phyloP scores from a whole-genome alignment of 2,888 invertebrate species.

The Steinernema scapterisci region DNA sequence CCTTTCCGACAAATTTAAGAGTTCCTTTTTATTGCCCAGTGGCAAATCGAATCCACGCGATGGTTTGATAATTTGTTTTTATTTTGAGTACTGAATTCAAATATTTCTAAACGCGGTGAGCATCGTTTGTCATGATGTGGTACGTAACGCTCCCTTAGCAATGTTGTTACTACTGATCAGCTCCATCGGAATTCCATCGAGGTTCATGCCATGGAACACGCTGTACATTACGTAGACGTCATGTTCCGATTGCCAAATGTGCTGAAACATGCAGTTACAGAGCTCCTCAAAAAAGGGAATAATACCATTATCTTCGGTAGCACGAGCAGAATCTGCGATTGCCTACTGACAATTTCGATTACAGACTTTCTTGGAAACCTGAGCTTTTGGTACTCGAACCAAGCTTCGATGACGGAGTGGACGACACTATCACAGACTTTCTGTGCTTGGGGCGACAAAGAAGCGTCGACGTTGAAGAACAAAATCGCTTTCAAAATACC shows the following conservation, averaged over 20 bases:
- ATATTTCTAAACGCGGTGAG: no score
- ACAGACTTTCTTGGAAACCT: neutral
- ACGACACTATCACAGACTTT: neutral
- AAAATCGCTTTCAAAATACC: constrained; percentile 6
- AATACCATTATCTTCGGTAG: constrained; percentile 5
- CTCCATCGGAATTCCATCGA: constrained; percentile 21
- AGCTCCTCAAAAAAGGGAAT: neutral
- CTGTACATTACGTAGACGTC: constrained; percentile 13
- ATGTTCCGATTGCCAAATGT: constrained; percentile 18
- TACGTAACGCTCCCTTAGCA: no score
- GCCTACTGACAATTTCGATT: neutral
- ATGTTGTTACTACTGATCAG: neutral
- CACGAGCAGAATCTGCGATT: constrained; percentile 22
- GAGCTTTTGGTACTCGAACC: constrained; percentile 26
- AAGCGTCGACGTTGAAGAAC: constrained; percentile 9
- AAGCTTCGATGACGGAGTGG: neutral
- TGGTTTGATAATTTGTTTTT: no score
- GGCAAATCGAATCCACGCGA: no score
- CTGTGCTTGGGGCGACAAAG: neutral
- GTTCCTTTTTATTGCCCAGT: neutral
- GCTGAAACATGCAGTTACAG: constrained; percentile 21
- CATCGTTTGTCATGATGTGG: no score
- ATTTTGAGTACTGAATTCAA: no score
- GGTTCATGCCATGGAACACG: constrained; percentile 11
- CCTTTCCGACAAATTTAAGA: no score